A percentile compares a stretch with the other conserved stretches of the same genome.
phyloP scores from a whole-genome alignment of 1,140 invertebrate genomes.

The Cydia pomonella region DNA sequence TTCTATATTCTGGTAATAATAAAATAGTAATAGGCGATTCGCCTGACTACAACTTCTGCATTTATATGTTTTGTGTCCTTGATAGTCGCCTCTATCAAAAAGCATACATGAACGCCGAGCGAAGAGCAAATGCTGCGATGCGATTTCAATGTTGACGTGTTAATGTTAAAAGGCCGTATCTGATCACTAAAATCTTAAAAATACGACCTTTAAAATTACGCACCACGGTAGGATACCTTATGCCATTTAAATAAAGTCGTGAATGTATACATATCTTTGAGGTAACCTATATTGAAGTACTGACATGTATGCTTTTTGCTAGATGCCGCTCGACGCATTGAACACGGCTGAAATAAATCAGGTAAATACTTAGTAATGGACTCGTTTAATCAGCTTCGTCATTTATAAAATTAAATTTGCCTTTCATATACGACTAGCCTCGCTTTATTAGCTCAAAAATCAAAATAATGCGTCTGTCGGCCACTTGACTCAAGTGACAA shows the following conservation, averaged over 20 bases:
- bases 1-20: too few species aligned
- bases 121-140: constrained; percentile 58
- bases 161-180: constrained; percentile 23
- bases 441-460: too few species aligned
- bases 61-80: background rate
- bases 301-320: constrained; percentile 66
- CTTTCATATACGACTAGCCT: too few species aligned
- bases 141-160: constrained; percentile 66
- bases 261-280: background rate
- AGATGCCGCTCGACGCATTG: constrained; percentile 45
- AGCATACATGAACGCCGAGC: constrained; percentile 58
- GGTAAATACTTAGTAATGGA: constrained; percentile 20
- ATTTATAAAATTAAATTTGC: too few species aligned
- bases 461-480: too few species aligned
- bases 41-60: too few species aligned
- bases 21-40: too few species aligned
- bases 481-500: too few species aligned
- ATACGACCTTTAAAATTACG: background rate
- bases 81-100: constrained; percentile 57
- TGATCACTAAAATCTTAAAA: background rate
- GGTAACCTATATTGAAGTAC: constrained; percentile 34
- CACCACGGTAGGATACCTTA: background rate
- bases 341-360: background rate
- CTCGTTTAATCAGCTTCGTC: too few species aligned
- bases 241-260: background rate